Percentiles rank a stretch among this genome's conserved stretches.
Conservation (phyloP, 1,140 invertebrate species). For the Drosophila seguyi region DNA sequence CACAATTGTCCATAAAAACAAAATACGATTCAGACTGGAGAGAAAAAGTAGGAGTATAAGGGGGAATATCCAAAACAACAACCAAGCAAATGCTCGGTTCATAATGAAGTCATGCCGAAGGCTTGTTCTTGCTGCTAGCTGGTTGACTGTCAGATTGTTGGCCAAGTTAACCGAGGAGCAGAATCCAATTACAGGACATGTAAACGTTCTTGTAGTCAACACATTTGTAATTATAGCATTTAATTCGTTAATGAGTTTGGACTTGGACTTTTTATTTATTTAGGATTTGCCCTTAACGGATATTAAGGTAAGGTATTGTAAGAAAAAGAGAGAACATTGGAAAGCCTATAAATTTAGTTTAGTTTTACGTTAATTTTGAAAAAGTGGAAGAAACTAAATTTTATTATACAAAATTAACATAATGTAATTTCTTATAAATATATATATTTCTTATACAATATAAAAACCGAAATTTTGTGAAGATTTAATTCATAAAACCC, state of each 20-base stretch:
- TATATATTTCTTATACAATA: too few relatives aligned
- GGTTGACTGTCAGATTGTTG: constrained; percentile 15
- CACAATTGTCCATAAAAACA: constrained; percentile 50
- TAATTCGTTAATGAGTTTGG: constrained; percentile 27
- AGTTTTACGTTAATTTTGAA: too few relatives aligned
- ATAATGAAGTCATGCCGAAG: constrained; percentile 50
- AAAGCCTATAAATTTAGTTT: too few relatives aligned
- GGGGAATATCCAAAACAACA: constrained; percentile 33
- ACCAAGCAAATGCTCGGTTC: constrained; percentile 31
- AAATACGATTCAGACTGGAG: not conserved
- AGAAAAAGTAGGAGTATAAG: not conserved
- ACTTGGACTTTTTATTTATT: not conserved
- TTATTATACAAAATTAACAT: too few relatives aligned
- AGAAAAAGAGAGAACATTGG: not conserved
- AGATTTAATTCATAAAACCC: not conserved
- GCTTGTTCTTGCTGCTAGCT: constrained; percentile 8
- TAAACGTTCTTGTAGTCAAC: constrained; percentile 4
- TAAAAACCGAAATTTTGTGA: not conserved
- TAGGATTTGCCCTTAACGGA: not conserved
- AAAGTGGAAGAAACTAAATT: too few relatives aligned
- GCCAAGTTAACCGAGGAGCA: constrained; percentile 34
- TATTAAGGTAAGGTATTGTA: not conserved
- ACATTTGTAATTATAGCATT: constrained; percentile 35
- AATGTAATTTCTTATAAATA: too few relatives aligned
- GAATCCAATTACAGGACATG: constrained; percentile 43